Evolutionary conservation across 2,797 vertebrate genomes (phyloP).

Genomic region (Varecia variegata): DNA sequence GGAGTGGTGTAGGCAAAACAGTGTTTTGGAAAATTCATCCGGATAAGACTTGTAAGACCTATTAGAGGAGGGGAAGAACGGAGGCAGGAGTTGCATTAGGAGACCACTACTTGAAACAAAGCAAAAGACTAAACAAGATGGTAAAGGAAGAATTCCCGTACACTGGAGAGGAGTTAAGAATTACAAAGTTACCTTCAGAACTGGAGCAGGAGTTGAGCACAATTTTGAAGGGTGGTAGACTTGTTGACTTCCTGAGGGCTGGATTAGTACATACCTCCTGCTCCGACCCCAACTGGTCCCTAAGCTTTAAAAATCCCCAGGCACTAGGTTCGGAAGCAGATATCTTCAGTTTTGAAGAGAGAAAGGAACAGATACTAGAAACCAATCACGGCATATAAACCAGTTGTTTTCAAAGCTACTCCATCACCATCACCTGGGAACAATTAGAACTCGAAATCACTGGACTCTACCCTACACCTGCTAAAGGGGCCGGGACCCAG

Average conservation of each 20-base stretch:
- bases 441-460: neutral
- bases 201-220: neutral
- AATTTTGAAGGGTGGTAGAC: neutral
- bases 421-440: neutral
- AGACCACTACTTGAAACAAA: neutral
- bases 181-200: neutral
- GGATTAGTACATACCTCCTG: neutral
- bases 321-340: neutral
- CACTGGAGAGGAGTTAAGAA: neutral
- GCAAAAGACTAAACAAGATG: neutral
- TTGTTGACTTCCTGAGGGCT: neutral
- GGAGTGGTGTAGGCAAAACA: neutral
- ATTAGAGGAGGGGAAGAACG: neutral
- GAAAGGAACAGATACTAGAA: neutral
- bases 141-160: neutral
- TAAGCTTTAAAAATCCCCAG: neutral
- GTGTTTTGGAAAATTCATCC: neutral
- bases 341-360: neutral
- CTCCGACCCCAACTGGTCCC: neutral
- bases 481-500: neutral
- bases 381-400: neutral
- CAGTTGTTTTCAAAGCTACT: neutral
- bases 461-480: neutral
- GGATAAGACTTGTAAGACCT: neutral
- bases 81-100: neutral